Percentiles rank a stretch among this genome's conserved stretches.
phyloP scores from a whole-genome alignment of 2,113 vertebrate genomes.

The Crotalus horridus region DNA sequence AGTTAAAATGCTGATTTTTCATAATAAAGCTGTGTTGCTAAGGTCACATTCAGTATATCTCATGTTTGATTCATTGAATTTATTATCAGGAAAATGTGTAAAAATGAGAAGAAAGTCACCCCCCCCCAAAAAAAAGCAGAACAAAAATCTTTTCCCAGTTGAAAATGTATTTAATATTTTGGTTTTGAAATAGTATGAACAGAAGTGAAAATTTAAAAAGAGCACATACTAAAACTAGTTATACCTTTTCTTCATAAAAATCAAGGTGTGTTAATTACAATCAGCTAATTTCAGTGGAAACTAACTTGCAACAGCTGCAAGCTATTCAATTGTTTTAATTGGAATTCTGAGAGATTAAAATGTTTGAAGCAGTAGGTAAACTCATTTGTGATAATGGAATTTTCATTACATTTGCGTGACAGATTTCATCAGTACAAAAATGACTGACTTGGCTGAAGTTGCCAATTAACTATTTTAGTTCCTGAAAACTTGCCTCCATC shows the following conservation, averaged over 20 bases:
- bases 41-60: neutral
- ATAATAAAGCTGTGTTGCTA: neutral
- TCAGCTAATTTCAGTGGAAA: neutral
- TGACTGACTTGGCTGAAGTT: neutral
- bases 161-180: neutral
- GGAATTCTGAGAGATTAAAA: neutral
- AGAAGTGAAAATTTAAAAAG: neutral
- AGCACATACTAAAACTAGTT: too few species aligned
- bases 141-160: neutral
- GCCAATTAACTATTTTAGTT: slow-evolving; percentile 5
- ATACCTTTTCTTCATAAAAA: neutral
- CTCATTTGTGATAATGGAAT: neutral
- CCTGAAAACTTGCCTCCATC: neutral
- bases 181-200: neutral
- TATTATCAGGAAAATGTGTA: neutral
- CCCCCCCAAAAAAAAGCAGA: neutral
- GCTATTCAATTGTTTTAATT: neutral
- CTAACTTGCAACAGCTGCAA: neutral
- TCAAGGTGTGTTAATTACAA: neutral
- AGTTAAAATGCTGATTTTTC: neutral
- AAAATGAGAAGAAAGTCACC: neutral
- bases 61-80: neutral
- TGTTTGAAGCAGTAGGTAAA: neutral
- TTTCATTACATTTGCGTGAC: neutral
- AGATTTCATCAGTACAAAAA: neutral